These are phyloP conservation scores for Balanococcus diminutus DNA, from an alignment of 2,888 invertebrate species.

Conservation along the genomic window DNA sequence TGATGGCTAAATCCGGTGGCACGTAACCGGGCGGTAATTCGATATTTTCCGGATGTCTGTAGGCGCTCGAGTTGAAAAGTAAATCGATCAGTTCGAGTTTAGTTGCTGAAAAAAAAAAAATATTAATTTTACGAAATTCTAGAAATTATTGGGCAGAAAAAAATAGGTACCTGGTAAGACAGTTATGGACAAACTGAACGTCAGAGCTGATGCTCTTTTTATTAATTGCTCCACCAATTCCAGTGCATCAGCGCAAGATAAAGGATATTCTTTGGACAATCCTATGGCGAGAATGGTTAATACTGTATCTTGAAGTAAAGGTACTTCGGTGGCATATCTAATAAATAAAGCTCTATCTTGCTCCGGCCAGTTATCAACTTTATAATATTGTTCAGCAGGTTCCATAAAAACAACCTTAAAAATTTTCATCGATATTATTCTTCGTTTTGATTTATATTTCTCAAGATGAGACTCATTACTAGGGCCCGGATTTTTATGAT, in stretches of 20 bases:
- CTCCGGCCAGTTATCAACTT: constrained; percentile 90
- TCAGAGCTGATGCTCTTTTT: constrained; percentile 80
- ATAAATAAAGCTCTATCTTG: constrained; percentile 79
- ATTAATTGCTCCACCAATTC: constrained; percentile 86
- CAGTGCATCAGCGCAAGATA: constrained; percentile 80
- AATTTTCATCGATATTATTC: neutral
- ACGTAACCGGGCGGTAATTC: constrained; percentile 77
- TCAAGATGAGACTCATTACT: neutral
- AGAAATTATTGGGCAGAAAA: no score
- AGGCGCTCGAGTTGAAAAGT: constrained; percentile 87
- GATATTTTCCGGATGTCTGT: constrained; percentile 92
- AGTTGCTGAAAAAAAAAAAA: constrained; percentile 65
- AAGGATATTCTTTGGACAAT: constrained; percentile 77
- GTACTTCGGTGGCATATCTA: constrained; percentile 85
- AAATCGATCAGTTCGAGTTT: constrained; percentile 86
- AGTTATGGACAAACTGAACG: constrained; percentile 70
- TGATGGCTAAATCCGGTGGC: constrained; percentile 89
- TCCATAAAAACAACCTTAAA: constrained; percentile 73
- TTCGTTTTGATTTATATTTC: neutral
- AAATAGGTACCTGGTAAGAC: constrained; percentile 64
- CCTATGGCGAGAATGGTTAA: constrained; percentile 83
- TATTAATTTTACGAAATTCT: neutral
- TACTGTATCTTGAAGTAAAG: constrained; percentile 83
- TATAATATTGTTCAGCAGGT: constrained; percentile 79
- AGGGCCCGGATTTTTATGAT: no score